Evolutionary conservation across 2,113 vertebrate species (phyloP).

Genomic region (Oncorhynchus kisutch): DNA sequence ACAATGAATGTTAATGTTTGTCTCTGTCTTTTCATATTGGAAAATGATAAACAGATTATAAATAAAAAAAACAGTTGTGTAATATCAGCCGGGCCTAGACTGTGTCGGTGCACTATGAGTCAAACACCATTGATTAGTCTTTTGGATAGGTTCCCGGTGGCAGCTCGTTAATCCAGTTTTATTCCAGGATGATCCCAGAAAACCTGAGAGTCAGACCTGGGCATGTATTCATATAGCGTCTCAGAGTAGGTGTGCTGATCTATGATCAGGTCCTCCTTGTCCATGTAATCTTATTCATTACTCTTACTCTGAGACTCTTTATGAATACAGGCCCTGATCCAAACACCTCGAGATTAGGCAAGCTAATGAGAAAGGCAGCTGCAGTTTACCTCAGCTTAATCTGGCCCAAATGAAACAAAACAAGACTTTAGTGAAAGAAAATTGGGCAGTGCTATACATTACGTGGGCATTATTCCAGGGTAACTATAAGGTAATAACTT

Average conservation of each 20-base stretch:
- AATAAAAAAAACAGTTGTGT: background rate
- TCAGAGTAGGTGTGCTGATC: too few relatives aligned
- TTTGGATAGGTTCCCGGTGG: constrained; percentile 23
- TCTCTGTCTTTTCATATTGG: too few relatives aligned
- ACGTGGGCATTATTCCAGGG: too few relatives aligned
- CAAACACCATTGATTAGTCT: constrained; percentile 43
- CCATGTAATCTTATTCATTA: too few relatives aligned
- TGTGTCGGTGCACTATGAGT: constrained; percentile 23
- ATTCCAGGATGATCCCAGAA: constrained; percentile 36
- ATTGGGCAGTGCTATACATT: too few relatives aligned
- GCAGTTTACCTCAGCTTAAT: background rate
- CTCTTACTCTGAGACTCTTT: too few relatives aligned
- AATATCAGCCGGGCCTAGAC: constrained; percentile 29
- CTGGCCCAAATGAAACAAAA: background rate
- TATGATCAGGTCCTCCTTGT: too few relatives aligned
- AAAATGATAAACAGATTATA: too few relatives aligned
- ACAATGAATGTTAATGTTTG: too few relatives aligned
- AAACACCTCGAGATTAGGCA: background rate
- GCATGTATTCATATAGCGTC: too few relatives aligned
- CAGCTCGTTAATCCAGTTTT: constrained; percentile 22
- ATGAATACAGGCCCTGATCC: background rate
- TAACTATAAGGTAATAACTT: too few relatives aligned
- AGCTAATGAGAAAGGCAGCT: background rate
- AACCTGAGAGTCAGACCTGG: background rate
- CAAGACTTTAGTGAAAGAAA: background rate